These are phyloP conservation scores for Marasmarcha lunaedactyla DNA, from an alignment of 2,888 invertebrate genomes.

Conservation along the genomic window DNA sequence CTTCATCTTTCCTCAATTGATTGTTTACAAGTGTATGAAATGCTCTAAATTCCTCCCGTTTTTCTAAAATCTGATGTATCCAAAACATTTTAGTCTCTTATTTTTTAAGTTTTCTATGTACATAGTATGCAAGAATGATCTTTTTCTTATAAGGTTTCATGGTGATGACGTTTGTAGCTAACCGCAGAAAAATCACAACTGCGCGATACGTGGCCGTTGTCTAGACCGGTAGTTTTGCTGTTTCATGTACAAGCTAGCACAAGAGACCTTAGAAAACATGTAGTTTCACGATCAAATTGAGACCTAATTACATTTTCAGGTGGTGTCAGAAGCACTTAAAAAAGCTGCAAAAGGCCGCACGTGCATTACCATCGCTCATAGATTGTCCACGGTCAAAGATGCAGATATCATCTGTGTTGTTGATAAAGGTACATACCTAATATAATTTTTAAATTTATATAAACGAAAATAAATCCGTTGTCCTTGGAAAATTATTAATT, in stretches of 20 bases:
- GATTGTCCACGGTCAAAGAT: slow-evolving; percentile 84
- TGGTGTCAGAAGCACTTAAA: slow-evolving; percentile 87
- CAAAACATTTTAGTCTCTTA: slow-evolving; percentile 13
- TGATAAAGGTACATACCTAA: slow-evolving; percentile 73
- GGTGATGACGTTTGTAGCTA: no score
- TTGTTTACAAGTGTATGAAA: slow-evolving; percentile 16
- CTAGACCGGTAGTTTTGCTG: no score
- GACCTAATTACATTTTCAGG: no score
- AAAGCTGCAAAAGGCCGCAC: slow-evolving; percentile 85
- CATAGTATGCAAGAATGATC: no score
- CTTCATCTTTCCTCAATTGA: slow-evolving; percentile 14
- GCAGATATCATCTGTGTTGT: slow-evolving; percentile 88
- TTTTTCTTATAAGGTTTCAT: no score
- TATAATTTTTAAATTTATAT: not conserved
- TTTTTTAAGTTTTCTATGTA: slow-evolving; percentile 5
- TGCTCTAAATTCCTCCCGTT: slow-evolving; percentile 14
- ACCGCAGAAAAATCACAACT: no score
- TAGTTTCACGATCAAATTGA: no score
- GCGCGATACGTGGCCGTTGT: no score
- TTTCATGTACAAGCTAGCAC: no score
- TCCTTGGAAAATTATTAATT: not conserved
- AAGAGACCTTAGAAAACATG: no score
- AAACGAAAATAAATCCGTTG: not conserved
- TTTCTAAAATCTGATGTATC: slow-evolving; percentile 18
- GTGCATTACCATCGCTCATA: slow-evolving; percentile 88